phyloP scores from a whole-genome alignment of 1,140 invertebrate species.

The Nephila pilipes region DNA sequence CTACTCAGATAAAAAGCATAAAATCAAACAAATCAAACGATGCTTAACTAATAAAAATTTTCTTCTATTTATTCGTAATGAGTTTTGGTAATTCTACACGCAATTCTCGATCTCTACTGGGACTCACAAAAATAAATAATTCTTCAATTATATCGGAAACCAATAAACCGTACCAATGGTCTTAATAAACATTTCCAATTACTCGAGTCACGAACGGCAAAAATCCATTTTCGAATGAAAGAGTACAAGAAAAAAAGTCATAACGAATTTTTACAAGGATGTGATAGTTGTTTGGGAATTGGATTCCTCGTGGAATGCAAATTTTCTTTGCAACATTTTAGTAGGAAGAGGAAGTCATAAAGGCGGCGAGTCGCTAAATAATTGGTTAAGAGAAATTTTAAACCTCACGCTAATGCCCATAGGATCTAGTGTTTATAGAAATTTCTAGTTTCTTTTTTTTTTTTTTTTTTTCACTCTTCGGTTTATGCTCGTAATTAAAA shows the following conservation, averaged over 20 bases:
- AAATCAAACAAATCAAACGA: too few relatives aligned
- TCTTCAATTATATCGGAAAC: neutral
- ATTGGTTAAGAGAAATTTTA: slow-evolving; percentile 22
- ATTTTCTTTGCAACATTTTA: neutral
- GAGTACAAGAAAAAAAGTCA: neutral
- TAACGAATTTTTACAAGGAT: neutral
- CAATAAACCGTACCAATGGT: neutral
- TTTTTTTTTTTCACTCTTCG: neutral
- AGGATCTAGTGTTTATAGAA: neutral
- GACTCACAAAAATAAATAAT: slow-evolving; percentile 7
- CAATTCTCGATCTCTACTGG: neutral
- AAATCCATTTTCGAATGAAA: neutral
- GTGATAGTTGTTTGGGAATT: neutral
- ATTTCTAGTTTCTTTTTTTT: neutral
- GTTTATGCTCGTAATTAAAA: neutral
- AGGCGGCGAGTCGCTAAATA: neutral
- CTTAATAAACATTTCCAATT: neutral
- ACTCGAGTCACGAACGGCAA: neutral
- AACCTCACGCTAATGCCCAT: neutral
- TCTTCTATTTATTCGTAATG: too few relatives aligned
- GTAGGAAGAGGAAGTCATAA: slow-evolving; percentile 27
- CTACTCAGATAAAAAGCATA: too few relatives aligned
- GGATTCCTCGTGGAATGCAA: neutral
- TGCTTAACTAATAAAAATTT: too few relatives aligned
- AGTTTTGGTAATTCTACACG: neutral